Evolutionary conservation across 1,140 invertebrate genomes (phyloP).

Genomic region (Maniola jurtina): DNA sequence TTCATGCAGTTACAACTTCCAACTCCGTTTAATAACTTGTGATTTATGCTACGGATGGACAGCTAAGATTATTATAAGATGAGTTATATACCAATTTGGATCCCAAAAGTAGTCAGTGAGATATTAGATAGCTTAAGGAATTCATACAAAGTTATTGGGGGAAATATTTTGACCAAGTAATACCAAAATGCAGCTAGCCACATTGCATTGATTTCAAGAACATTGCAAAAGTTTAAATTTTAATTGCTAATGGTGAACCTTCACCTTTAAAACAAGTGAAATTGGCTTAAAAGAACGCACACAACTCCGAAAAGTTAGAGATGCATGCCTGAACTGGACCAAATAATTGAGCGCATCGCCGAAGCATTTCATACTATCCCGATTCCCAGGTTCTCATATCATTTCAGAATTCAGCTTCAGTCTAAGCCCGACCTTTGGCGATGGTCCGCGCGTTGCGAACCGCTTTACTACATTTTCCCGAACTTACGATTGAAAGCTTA

Average conservation of each 20-base stretch:
- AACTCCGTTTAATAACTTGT: slow-evolving; percentile 6
- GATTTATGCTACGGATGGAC: not conserved
- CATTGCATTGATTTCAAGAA: too few relatives aligned
- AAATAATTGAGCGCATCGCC: not conserved
- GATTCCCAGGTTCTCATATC: not conserved
- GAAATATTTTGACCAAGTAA: too few relatives aligned
- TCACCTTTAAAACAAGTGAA: too few relatives aligned
- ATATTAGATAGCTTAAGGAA: not conserved
- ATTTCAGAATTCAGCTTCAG: not conserved
- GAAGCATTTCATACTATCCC: not conserved
- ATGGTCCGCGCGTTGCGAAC: not conserved
- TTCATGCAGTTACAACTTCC: not conserved
- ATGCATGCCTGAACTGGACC: not conserved
- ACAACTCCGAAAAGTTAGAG: too few relatives aligned
- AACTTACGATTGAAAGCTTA: not conserved
- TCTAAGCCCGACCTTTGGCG: not conserved
- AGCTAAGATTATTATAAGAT: not conserved
- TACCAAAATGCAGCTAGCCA: too few relatives aligned
- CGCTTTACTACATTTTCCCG: not conserved
- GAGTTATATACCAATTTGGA: slow-evolving; percentile 7
- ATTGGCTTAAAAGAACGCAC: too few relatives aligned
- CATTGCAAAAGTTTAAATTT: too few relatives aligned
- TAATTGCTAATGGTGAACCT: too few relatives aligned
- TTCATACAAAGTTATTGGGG: not conserved
- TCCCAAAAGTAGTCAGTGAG: not conserved